A percentile compares a stretch with the other conserved stretches of the same genome.
Evolutionary conservation across 2,888 invertebrate genomes (phyloP).

Genomic region (Gasteruption jaculator): DNA sequence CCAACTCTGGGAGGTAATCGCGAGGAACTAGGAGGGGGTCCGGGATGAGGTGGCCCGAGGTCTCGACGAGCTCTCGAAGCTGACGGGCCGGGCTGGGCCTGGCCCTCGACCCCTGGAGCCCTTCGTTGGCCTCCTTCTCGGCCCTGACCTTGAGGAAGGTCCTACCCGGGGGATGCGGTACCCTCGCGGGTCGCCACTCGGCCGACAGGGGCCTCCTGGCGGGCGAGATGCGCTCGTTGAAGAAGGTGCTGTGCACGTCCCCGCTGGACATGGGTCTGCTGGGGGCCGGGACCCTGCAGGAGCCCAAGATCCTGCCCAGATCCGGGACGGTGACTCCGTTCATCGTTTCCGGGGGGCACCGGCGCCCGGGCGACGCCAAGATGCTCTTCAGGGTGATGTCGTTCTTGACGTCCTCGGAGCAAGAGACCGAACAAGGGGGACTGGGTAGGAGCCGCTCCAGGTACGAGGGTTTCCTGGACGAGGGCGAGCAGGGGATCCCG

Average conservation of each 20-base stretch:
- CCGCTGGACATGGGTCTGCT: slow-evolving; percentile 28
- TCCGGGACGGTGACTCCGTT: too few relatives aligned
- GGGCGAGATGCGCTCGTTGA: slow-evolving; percentile 23
- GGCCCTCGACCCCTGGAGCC: slow-evolving; percentile 19
- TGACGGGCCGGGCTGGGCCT: slow-evolving; percentile 61
- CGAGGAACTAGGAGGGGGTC: slow-evolving; percentile 79
- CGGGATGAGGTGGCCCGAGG: slow-evolving; percentile 68
- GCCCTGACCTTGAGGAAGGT: slow-evolving; percentile 4
- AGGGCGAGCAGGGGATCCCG: slow-evolving; percentile 56
- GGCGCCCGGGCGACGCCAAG: slow-evolving; percentile 31
- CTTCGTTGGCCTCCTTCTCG: too few relatives aligned
- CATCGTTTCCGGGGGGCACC: too few relatives aligned
- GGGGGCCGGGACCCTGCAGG: too few relatives aligned
- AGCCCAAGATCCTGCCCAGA: too few relatives aligned
- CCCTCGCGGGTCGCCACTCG: slow-evolving; percentile 29
- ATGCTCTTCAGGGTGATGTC: slow-evolving; percentile 42
- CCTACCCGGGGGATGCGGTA: slow-evolving; percentile 6
- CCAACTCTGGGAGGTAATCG: slow-evolving; percentile 66
- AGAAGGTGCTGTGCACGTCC: slow-evolving; percentile 27
- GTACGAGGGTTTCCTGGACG: slow-evolving; percentile 42
- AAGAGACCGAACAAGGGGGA: slow-evolving; percentile 64
- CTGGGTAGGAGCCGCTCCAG: slow-evolving; percentile 65
- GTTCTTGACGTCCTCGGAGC: slow-evolving; percentile 67
- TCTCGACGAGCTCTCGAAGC: slow-evolving; percentile 64
- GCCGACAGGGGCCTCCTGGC: slow-evolving; percentile 31